phyloP scores from a whole-genome alignment of 2,888 invertebrate species.

The Ormyrus rosae region DNA sequence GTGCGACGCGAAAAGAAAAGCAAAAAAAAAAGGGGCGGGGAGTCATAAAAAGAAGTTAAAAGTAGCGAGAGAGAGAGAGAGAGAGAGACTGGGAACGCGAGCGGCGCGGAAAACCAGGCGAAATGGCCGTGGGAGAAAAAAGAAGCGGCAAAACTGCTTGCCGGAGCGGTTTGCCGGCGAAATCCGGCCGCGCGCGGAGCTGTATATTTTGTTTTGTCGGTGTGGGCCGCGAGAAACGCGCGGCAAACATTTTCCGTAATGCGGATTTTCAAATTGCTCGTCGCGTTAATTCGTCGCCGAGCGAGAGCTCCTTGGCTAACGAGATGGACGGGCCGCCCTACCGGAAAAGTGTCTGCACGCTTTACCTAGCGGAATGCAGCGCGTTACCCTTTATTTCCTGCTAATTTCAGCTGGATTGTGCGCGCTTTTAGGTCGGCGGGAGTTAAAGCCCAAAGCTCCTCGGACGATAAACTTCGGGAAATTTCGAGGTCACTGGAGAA shows the following conservation, averaged over 20 bases:
- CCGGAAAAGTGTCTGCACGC: neutral
- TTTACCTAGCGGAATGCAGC: neutral
- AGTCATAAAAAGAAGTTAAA: constrained; percentile 50
- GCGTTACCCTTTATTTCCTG: constrained; percentile 1
- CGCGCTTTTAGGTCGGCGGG: neutral
- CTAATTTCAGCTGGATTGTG: constrained; percentile 9
- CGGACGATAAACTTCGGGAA: no score
- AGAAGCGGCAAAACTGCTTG: neutral
- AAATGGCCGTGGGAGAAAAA: constrained; percentile 18
- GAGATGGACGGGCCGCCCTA: neutral
- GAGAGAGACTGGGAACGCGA: neutral
- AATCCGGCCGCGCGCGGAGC: neutral
- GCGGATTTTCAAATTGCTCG: constrained; percentile 28
- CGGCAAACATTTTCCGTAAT: constrained; percentile 32
- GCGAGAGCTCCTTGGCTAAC: neutral
- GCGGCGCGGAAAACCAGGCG: constrained; percentile 22
- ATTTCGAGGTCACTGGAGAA: no score
- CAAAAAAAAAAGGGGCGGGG: neutral
- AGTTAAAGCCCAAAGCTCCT: neutral
- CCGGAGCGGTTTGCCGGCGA: neutral
- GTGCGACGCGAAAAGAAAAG: neutral
- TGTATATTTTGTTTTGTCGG: constrained; percentile 22
- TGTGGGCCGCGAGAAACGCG: neutral
- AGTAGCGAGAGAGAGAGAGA: constrained; percentile 27
- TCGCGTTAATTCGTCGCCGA: constrained; percentile 12